Conservation (phyloP, 2,888 invertebrate species). For the Colletes collaris region DNA sequence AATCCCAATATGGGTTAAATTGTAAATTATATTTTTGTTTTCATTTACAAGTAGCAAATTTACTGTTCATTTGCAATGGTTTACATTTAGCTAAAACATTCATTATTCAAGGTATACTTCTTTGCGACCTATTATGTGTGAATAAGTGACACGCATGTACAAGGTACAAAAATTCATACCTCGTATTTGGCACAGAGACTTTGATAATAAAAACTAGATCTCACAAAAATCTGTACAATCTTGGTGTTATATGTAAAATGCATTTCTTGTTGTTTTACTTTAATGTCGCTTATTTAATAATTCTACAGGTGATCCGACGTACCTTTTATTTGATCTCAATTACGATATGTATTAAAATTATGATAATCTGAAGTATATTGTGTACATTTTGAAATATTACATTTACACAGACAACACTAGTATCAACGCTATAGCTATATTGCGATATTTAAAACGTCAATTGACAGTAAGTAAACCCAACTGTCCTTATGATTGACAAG, state of each 20-base stretch:
- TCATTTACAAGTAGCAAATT: conserved; percentile 65
- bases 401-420: conserved; percentile 40
- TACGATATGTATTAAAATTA: conserved; percentile 71
- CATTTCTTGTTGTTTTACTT: conserved; percentile 29
- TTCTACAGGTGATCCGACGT: conserved; percentile 35
- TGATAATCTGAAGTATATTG: conserved; percentile 49
- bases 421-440: conserved; percentile 33
- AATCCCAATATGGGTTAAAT: conserved; percentile 73
- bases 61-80: conserved; percentile 46
- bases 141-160: conserved; percentile 61
- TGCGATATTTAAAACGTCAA: conserved; percentile 58
- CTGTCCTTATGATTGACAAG: conserved; percentile 35
- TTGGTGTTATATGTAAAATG: conserved; percentile 28
- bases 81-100: conserved; percentile 60
- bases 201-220: conserved; percentile 68
- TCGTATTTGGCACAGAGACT: conserved; percentile 65
- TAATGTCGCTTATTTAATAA: conserved; percentile 40
- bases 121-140: conserved; percentile 51
- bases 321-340: conserved; percentile 40
- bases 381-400: conserved; percentile 33
- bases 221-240: conserved; percentile 42
- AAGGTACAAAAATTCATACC: conserved; percentile 42
- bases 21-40: conserved; percentile 65
- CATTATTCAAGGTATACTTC: conserved; percentile 56
- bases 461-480: conserved; percentile 65